Evolutionary conservation across 2,888 invertebrate genomes (phyloP).

Genomic region (Torymus auratus): DNA sequence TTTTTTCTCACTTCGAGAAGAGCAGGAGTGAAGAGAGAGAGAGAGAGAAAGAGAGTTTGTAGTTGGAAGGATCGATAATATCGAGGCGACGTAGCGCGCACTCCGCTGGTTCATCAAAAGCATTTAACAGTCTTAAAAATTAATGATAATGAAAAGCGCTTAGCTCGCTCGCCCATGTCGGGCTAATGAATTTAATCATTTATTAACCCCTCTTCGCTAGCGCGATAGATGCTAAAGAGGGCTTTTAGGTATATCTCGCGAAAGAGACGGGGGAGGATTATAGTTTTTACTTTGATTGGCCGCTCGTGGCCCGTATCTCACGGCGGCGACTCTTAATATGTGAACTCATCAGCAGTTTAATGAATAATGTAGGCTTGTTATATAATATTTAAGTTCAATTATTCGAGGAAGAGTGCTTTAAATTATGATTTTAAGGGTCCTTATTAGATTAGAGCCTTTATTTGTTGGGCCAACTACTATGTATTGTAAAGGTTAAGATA

Average conservation of each 20-base stretch:
- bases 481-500: too few relatives aligned
- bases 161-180: background rate
- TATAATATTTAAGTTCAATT: too few relatives aligned
- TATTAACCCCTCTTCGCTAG: background rate
- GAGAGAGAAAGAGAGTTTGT: background rate
- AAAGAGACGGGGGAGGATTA: background rate
- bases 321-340: too few relatives aligned
- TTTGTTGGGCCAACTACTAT: too few relatives aligned
- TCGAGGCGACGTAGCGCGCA: background rate
- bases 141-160: conserved; percentile 16
- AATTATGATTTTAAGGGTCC: too few relatives aligned
- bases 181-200: conserved; percentile 17
- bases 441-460: too few relatives aligned
- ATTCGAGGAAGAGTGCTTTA: too few relatives aligned
- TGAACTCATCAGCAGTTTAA: too few relatives aligned
- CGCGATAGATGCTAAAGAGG: background rate
- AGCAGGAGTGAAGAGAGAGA: too few relatives aligned
- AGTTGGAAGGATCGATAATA: conserved; percentile 23
- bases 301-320: too few relatives aligned
- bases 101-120: background rate
- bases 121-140: conserved; percentile 12
- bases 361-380: too few relatives aligned
- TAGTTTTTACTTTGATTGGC: conserved; percentile 13
- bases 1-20: background rate
- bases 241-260: conserved; percentile 5